These are phyloP conservation scores for Otis tarda DNA, from an alignment of 2,113 vertebrate genomes.

Conservation along the genomic window DNA sequence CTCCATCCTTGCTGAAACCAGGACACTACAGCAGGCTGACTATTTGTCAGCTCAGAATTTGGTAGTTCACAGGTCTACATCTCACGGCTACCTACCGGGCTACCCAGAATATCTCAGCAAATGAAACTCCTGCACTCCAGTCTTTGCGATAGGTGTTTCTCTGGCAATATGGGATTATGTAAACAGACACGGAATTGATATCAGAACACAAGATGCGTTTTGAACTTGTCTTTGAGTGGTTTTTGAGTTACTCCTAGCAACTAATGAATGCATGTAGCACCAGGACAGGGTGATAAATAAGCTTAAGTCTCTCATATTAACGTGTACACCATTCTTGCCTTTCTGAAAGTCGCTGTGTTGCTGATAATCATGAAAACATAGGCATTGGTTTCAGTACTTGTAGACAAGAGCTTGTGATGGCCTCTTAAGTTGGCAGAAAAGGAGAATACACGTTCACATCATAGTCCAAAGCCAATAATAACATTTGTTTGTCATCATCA, in stretches of 20 bases:
- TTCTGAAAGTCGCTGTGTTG: background rate
- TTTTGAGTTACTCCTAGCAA: background rate
- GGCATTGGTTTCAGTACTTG: background rate
- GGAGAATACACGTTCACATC: background rate
- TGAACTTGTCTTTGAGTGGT: background rate
- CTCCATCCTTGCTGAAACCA: no score
- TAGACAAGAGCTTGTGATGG: background rate
- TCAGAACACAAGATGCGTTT: background rate
- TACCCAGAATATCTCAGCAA: background rate
- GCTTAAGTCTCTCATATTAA: background rate
- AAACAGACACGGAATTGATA: background rate
- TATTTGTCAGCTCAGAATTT: background rate
- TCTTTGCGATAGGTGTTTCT: background rate
- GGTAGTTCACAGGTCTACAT: background rate
- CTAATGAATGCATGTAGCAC: background rate
- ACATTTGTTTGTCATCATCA: background rate
- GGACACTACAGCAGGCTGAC: no score
- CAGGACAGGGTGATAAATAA: background rate
- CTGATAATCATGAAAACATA: background rate
- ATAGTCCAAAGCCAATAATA: background rate
- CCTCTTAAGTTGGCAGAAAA: background rate
- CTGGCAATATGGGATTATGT: background rate
- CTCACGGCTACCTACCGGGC: background rate
- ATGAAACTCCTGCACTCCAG: background rate
- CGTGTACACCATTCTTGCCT: background rate